Evolutionary conservation across 2,888 invertebrate genomes (phyloP).

Genomic region (Phanerotoma sp.): DNA sequence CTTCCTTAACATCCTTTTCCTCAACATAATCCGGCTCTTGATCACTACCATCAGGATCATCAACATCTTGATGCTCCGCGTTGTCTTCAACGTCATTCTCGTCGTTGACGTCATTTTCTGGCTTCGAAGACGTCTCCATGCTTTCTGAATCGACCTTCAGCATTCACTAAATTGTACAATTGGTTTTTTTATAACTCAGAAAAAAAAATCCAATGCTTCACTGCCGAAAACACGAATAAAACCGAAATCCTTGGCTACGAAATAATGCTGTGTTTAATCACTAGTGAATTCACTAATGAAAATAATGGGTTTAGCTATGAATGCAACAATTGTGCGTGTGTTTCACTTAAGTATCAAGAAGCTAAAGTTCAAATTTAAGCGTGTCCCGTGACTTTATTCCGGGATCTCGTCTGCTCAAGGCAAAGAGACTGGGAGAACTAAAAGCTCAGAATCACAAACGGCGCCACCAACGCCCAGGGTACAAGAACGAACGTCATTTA

Average conservation of each 20-base stretch:
- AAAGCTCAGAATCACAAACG: constrained; percentile 24
- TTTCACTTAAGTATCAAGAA: not conserved
- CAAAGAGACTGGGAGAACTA: constrained; percentile 51
- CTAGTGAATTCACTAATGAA: too few species aligned
- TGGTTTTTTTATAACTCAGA: not conserved
- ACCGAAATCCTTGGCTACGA: too few species aligned
- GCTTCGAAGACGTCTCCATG: constrained; percentile 49
- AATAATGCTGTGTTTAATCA: too few species aligned
- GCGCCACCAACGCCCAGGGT: constrained; percentile 19
- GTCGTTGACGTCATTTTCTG: constrained; percentile 33
- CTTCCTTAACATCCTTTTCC: constrained; percentile 22
- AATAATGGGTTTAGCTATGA: too few species aligned
- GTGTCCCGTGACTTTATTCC: constrained; percentile 44
- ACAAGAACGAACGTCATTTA: not conserved
- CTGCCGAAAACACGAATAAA: too few species aligned
- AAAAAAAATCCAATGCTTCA: not conserved
- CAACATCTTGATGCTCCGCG: constrained; percentile 21
- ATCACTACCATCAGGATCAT: constrained; percentile 25
- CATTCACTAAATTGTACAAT: not conserved
- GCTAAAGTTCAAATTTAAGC: constrained; percentile 12
- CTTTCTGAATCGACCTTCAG: constrained; percentile 20
- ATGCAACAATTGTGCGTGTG: too few species aligned
- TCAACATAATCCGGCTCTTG: constrained; percentile 4
- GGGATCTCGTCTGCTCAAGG: constrained; percentile 48
- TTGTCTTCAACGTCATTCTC: constrained; percentile 26